Evolutionary conservation across 2,113 vertebrate species (phyloP).

Genomic region (Chauna torquata): DNA sequence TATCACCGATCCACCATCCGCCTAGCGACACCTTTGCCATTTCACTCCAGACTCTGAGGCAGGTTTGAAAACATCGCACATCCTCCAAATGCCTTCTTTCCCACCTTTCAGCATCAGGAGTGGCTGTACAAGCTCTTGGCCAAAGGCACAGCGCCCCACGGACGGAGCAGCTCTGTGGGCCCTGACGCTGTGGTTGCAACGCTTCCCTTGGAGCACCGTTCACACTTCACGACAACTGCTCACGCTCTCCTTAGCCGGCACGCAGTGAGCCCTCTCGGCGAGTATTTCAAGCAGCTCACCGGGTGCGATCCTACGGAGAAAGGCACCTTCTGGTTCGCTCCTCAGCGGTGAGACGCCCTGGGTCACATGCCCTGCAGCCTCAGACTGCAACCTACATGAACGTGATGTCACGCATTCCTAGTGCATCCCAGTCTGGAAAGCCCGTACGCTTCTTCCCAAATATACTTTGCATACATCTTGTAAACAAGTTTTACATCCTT

Average conservation of each 20-base stretch:
- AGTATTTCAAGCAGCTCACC: not conserved
- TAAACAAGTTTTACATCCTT: constrained; percentile 56
- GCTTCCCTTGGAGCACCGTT: rapidly evolving
- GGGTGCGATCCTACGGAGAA: rapidly evolving
- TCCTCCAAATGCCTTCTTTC: not conserved
- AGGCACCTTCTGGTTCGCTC: not conserved
- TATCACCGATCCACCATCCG: rapidly evolving
- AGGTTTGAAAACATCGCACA: rapidly evolving
- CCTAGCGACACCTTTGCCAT: not conserved
- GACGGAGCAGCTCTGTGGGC: not conserved
- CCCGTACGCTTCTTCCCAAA: not conserved
- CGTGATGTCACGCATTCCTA: not conserved
- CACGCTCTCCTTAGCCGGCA: rapidly evolving
- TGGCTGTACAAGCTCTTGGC: not conserved
- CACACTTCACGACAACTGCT: not conserved
- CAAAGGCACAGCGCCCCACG: rapidly evolving
- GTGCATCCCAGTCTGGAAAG: not conserved
- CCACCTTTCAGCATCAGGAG: not conserved
- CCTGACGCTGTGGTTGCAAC: rapidly evolving
- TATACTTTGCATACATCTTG: constrained; percentile 28
- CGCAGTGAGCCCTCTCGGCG: not conserved
- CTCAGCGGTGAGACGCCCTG: rapidly evolving
- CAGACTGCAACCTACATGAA: not conserved
- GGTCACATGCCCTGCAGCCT: not conserved
- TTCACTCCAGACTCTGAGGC: not conserved